These are phyloP conservation scores for Spodoptera picta DNA, from an alignment of 2,888 invertebrate genomes.

Conservation along the genomic window DNA sequence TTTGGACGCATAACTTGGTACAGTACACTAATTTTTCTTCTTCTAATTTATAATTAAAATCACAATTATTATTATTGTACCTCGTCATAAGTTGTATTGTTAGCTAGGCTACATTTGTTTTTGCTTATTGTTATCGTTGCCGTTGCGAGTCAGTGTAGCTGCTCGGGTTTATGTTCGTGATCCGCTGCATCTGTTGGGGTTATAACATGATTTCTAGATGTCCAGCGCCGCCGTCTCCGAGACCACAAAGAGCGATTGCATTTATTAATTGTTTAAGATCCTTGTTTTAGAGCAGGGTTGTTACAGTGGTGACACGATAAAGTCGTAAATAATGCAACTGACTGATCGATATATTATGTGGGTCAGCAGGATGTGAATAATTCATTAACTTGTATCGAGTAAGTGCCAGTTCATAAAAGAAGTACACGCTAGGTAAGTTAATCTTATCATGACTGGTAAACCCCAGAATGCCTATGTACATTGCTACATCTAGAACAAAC, in stretches of 20 bases:
- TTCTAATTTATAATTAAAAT: constrained; percentile 65
- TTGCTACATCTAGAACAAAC: not conserved
- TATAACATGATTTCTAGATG: constrained; percentile 15
- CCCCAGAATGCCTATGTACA: too few species aligned
- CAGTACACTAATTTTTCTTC: constrained; percentile 70
- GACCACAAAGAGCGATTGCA: constrained; percentile 41
- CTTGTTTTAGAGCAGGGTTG: constrained; percentile 3
- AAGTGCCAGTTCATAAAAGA: too few species aligned
- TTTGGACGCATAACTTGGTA: constrained; percentile 85
- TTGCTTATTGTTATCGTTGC: constrained; percentile 56
- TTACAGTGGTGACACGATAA: not conserved
- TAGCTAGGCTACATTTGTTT: constrained; percentile 61
- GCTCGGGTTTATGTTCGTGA: constrained; percentile 29
- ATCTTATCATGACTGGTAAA: too few species aligned
- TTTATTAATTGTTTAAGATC: constrained; percentile 18
- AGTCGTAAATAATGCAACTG: too few species aligned
- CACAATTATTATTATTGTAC: constrained; percentile 85
- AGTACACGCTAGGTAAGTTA: too few species aligned
- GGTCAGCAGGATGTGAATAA: not conserved
- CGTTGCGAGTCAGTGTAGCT: constrained; percentile 31
- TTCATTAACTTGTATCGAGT: not conserved
- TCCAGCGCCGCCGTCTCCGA: constrained; percentile 10
- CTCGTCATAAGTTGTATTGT: constrained; percentile 75
- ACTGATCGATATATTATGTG: constrained; percentile 7
- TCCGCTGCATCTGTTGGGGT: constrained; percentile 53